Evolutionary conservation across 2,113 vertebrate genomes (phyloP), one percentile per base, ranked within the genome.

Genomic region (Labeo catla): DNA sequence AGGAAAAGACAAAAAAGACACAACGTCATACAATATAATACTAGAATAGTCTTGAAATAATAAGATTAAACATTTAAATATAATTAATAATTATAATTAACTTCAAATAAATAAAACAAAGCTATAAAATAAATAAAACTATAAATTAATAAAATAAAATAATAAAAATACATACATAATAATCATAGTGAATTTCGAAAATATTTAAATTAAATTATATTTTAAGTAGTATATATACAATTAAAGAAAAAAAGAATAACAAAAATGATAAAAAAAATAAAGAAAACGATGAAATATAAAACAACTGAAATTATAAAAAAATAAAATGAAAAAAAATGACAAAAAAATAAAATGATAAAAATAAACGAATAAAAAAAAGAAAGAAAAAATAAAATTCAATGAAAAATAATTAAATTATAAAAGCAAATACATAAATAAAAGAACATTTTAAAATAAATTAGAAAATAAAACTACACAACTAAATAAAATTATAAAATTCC

Each of bases 1-100:
- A 90, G 1, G 88, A 34, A 79, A 81, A 83, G 87, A 45, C 47
- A 87, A 68, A 81, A 28, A 61, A 86, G 36, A 59, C 23, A 63
- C 19, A 45, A 6, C 21, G 2, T 2, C 39, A 45, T 61, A n/a
- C 4, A n/a, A 61, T 61, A 4, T n/a, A 61, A 8, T n/a, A 19
- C 57, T n/a, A 19, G 57, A 61, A 61, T 9, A 61, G 19, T 19
- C 54, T 8, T 6, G 54, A 57, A 19, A 19, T 70, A 70, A 39
- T 15, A 4, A 4, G 4, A 70, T 10, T 16, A 43, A 39, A 72
- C 74, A 34, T 10, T 66, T 21, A 74, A 23, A 72, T 13, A 77
- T 52, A 66, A 47, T 65, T 5, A 9, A 47, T 28, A 7, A 21
- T 19, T 57, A 74, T 1, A 36, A 61, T 61, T 0, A 61, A 61